phyloP scores from a whole-genome alignment of 1,140 invertebrate genomes.

The Drosophila parabipectinata region DNA sequence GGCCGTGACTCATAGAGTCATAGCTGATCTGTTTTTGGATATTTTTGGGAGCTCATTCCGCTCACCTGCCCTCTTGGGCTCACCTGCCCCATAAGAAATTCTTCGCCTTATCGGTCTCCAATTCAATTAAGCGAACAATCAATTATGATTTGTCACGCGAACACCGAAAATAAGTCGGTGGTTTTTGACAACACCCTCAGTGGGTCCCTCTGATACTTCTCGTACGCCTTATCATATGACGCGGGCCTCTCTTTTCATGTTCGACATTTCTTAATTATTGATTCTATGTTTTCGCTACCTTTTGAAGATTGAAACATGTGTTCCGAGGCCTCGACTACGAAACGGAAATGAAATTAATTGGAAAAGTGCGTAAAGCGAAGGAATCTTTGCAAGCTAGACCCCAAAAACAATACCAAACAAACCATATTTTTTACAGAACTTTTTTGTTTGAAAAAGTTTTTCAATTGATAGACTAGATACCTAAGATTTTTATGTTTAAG shows the following conservation, averaged over 20 bases:
- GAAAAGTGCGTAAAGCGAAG: slow-evolving; percentile 67
- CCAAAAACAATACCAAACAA: slow-evolving; percentile 87
- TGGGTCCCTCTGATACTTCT: background rate
- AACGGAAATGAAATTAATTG: slow-evolving; percentile 82
- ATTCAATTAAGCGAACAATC: slow-evolving; percentile 81
- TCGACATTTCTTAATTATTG: slow-evolving; percentile 82
- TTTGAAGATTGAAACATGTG: slow-evolving; percentile 81
- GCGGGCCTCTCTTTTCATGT: slow-evolving; percentile 74
- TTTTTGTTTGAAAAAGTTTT: background rate
- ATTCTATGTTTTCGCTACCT: slow-evolving; percentile 82
- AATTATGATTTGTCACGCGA: slow-evolving; percentile 81
- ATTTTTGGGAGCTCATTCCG: slow-evolving; percentile 1
- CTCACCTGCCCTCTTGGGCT: background rate
- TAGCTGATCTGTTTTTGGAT: slow-evolving; percentile 22
- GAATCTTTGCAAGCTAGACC: slow-evolving; percentile 16
- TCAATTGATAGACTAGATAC: background rate
- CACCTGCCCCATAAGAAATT: slow-evolving; percentile 14
- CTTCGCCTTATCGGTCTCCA: slow-evolving; percentile 65
- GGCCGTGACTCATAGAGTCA: slow-evolving; percentile 45
- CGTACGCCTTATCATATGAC: slow-evolving; percentile 48
- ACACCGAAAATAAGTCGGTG: slow-evolving; percentile 53
- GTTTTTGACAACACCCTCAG: slow-evolving; percentile 16
- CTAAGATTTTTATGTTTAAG: background rate
- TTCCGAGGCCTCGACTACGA: slow-evolving; percentile 45
- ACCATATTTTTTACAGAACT: too few relatives aligned